Evolutionary conservation across 2,113 vertebrate species (phyloP).

Genomic region (Uria aalge): DNA sequence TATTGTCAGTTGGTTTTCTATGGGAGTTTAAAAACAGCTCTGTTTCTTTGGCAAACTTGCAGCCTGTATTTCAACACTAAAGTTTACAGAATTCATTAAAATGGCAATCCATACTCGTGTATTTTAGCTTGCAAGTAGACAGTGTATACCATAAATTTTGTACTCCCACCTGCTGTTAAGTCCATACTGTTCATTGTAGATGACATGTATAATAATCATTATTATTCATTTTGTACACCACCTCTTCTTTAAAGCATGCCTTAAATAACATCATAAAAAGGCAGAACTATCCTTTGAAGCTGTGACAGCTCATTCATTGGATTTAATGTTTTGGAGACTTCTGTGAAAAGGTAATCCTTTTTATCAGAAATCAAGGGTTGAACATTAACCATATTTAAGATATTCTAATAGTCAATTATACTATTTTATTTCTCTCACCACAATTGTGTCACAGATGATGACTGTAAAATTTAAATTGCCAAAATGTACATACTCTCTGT

Average conservation of each 20-base stretch:
- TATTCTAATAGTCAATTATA: background rate
- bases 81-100: background rate
- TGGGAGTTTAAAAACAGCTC: background rate
- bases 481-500: background rate
- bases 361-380: background rate
- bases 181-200: background rate
- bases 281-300: background rate
- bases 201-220: background rate
- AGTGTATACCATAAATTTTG: background rate
- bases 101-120: background rate
- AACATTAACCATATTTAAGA: background rate
- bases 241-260: background rate
- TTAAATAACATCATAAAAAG: background rate
- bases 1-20: background rate
- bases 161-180: background rate
- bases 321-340: background rate
- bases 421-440: background rate
- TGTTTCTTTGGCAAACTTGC: background rate
- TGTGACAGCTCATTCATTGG: background rate
- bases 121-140: background rate
- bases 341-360: background rate
- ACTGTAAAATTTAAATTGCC: background rate
- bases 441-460: background rate
- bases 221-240: background rate
- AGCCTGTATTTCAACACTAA: background rate